Evolutionary conservation across 2,113 vertebrate species (phyloP).

Genomic region (Phaetusa simplex): DNA sequence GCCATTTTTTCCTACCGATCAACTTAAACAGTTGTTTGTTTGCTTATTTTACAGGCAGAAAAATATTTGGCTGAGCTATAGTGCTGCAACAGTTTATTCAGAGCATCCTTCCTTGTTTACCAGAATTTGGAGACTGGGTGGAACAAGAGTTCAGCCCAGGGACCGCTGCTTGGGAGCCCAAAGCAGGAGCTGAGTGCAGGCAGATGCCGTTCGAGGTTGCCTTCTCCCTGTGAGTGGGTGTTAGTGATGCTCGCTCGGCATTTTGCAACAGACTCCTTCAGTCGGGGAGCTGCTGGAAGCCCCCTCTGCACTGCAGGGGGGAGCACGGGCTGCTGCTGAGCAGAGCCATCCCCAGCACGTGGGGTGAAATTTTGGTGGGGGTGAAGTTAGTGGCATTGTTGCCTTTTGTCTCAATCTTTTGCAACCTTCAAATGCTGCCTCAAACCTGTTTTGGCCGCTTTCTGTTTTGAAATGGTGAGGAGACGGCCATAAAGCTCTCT

Average conservation of each 20-base stretch:
- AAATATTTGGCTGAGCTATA: background rate
- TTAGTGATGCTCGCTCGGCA: background rate
- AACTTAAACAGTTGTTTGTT: background rate
- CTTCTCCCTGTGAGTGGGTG: background rate
- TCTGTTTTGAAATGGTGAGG: background rate
- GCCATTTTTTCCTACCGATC: background rate
- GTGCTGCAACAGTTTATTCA: background rate
- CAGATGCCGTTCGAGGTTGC: background rate
- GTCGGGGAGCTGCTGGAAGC: background rate
- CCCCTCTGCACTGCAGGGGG: background rate
- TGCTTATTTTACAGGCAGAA: slow-evolving; percentile 1
- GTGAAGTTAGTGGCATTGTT: background rate
- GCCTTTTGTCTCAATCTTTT: background rate
- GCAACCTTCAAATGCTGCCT: background rate
- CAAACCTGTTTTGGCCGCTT: background rate
- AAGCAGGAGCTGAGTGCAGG: background rate
- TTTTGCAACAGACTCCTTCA: background rate
- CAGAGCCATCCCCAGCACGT: background rate
- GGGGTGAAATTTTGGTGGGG: background rate
- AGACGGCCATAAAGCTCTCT: background rate
- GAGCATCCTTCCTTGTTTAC: background rate
- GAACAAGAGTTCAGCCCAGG: background rate
- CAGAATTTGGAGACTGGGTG: background rate
- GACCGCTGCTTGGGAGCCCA: background rate
- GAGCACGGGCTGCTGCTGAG: background rate